phyloP scores from a whole-genome alignment of 2,888 invertebrate species.

The Lottia scabra region DNA sequence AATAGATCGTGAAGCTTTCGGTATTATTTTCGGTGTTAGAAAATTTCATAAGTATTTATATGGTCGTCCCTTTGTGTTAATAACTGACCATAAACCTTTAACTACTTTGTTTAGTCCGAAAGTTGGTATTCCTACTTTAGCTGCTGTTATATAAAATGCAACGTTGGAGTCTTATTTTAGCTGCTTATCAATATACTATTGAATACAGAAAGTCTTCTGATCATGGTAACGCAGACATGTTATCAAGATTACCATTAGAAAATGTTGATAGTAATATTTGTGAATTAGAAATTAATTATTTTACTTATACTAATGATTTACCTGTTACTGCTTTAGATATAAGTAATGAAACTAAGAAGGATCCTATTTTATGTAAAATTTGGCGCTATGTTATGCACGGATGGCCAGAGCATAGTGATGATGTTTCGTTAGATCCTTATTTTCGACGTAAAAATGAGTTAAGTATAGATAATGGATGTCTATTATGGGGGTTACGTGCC shows the following conservation, averaged over 20 bases:
- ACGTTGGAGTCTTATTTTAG: constrained; percentile 50
- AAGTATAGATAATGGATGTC: constrained; percentile 16
- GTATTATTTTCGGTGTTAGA: constrained; percentile 65
- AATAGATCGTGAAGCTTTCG: constrained; percentile 67
- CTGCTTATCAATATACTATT: constrained; percentile 61
- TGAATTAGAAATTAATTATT: constrained; percentile 12
- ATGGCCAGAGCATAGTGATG: constrained; percentile 5
- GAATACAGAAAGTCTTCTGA: constrained; percentile 47
- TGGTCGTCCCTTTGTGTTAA: constrained; percentile 65
- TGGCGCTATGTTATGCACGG: background rate
- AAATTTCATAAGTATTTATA: too few species aligned
- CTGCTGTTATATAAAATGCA: constrained; percentile 52
- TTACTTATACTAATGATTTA: background rate
- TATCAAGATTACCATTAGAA: constrained; percentile 47
- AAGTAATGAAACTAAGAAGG: too few species aligned
- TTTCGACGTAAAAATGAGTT: constrained; percentile 11
- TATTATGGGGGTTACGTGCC: constrained; percentile 32
- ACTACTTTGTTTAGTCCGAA: constrained; percentile 60
- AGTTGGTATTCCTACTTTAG: constrained; percentile 45
- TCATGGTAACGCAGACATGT: constrained; percentile 60
- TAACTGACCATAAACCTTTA: constrained; percentile 68
- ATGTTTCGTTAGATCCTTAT: constrained; percentile 5
- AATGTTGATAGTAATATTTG: constrained; percentile 2
- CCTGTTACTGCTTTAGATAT: too few species aligned
- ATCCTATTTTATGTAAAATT: background rate